Evolutionary conservation across 2,888 invertebrate genomes (phyloP).

Genomic region (Tinea pellionella): DNA sequence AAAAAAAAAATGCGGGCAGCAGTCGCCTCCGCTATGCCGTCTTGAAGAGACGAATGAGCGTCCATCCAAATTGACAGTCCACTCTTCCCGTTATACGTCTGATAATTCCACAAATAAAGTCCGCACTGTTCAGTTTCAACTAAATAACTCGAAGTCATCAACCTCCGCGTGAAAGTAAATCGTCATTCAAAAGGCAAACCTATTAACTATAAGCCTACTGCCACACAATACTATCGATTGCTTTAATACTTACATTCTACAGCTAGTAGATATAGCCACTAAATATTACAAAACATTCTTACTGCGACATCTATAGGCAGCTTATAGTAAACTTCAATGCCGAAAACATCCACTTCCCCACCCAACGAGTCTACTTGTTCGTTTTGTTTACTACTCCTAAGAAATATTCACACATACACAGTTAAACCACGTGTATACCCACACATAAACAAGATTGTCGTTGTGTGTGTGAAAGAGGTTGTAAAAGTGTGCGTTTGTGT

Average conservation of each 20-base stretch:
- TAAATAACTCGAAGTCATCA: no score
- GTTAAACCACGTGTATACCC: constrained; percentile 10
- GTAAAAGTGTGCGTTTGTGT: background rate
- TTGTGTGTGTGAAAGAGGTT: background rate
- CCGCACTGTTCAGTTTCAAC: no score
- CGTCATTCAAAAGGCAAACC: constrained; percentile 20
- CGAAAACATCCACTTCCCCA: constrained; percentile 1
- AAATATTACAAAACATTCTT: constrained; percentile 10
- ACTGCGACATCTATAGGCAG: constrained; percentile 2
- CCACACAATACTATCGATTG: constrained; percentile 21
- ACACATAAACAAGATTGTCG: background rate
- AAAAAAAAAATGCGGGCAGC: no score
- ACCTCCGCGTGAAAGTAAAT: constrained; percentile 22
- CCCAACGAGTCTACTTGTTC: background rate
- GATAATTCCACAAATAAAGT: no score
- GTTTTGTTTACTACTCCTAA: background rate
- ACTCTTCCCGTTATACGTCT: no score
- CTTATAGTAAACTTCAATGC: background rate
- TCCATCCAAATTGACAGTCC: no score
- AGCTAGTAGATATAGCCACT: background rate
- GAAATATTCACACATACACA: constrained; percentile 4
- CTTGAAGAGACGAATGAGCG: no score
- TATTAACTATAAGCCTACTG: constrained; percentile 18
- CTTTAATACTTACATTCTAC: constrained; percentile 14
- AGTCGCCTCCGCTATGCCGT: no score